phyloP scores from a whole-genome alignment of 2,113 vertebrate species.

The Bungarus multicinctus region DNA sequence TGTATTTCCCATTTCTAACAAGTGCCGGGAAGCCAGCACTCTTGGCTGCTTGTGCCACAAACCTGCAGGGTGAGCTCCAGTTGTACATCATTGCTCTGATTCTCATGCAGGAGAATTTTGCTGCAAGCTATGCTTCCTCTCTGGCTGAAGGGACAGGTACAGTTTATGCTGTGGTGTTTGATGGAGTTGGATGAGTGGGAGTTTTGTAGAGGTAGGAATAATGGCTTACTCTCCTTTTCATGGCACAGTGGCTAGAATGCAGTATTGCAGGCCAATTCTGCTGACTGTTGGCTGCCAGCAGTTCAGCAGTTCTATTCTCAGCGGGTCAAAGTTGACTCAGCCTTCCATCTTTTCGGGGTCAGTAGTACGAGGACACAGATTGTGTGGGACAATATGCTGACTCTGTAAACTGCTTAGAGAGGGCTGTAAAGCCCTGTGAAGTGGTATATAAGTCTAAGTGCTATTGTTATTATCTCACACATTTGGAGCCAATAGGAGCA shows the following conservation, averaged over 20 bases:
- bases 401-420: too few species aligned
- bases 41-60: neutral
- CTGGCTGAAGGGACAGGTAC: neutral
- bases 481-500: neutral
- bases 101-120: neutral
- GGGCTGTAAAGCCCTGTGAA: neutral
- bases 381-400: neutral
- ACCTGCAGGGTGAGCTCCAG: conserved; percentile 3
- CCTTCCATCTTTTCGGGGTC: neutral
- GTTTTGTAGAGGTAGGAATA: neutral
- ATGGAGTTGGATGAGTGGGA: neutral
- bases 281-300: neutral
- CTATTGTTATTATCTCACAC: neutral
- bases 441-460: too few species aligned
- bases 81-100: conserved; percentile 7
- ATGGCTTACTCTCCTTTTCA: neutral
- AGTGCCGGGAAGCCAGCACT: conserved; percentile 4
- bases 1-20: conserved; percentile 31
- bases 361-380: neutral
- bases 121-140: neutral
- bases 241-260: neutral
- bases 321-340: neutral
- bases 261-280: neutral
- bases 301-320: neutral
- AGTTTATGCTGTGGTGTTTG: neutral